These are phyloP conservation scores for Pandemis heparana DNA, from an alignment of 2,888 invertebrate species.

Conservation along the genomic window DNA sequence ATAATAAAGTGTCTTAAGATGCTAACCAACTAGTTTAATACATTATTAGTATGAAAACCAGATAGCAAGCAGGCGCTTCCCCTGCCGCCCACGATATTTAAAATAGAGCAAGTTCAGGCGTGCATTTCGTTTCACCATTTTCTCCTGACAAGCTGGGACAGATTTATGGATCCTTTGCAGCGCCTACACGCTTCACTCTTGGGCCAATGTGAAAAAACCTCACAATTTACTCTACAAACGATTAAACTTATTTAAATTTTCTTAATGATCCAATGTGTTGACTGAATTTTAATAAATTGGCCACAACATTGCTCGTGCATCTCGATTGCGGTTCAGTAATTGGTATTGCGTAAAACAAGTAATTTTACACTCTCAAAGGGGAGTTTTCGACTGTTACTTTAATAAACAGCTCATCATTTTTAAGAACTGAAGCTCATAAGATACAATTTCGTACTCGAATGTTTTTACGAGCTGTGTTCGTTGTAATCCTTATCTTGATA, in stretches of 20 bases:
- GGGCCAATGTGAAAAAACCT: conserved; percentile 50
- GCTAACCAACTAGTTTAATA: background rate
- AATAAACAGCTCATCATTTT: conserved; percentile 12
- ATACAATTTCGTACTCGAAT: conserved; percentile 13
- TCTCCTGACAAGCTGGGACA: conserved; percentile 69
- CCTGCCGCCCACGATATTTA: conserved; percentile 64
- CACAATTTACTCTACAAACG: conserved; percentile 17
- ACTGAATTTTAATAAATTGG: background rate
- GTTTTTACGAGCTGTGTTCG: conserved; percentile 19
- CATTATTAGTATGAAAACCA: background rate
- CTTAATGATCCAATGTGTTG: background rate
- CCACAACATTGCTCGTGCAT: background rate
- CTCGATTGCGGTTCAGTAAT: background rate
- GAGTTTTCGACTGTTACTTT: background rate
- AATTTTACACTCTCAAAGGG: background rate
- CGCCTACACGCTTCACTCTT: conserved; percentile 65
- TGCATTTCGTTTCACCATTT: conserved; percentile 65
- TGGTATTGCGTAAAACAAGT: conserved; percentile 8
- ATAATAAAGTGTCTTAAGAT: background rate
- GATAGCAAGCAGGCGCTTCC: conserved; percentile 20
- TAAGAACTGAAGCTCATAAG: conserved; percentile 14
- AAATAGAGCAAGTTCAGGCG: conserved; percentile 57
- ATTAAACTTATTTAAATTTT: conserved; percentile 16
- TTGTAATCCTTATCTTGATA: conserved; percentile 23
- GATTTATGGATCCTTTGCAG: conserved; percentile 72